Conservation (phyloP, 2,797 vertebrate genomes). For the Rhadinocentrus ornatus region DNA sequence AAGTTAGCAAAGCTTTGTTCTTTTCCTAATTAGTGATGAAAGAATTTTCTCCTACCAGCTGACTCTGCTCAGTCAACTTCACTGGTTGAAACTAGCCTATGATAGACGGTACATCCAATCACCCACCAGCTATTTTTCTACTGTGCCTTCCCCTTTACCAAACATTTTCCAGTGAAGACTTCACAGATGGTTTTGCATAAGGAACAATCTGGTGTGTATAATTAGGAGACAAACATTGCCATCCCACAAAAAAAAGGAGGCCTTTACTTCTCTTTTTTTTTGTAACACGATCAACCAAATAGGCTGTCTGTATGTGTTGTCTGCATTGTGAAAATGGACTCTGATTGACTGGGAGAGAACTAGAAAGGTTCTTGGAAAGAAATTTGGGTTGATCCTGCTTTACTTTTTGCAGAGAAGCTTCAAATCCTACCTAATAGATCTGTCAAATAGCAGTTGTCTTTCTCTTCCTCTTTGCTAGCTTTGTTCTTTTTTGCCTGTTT, state of each 20-base stretch:
- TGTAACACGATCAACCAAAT: not conserved
- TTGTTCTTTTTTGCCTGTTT: slow-evolving; percentile 27
- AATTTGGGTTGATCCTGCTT: slow-evolving; percentile 32
- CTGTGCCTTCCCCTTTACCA: not conserved
- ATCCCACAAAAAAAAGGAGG: not conserved
- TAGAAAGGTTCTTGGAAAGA: slow-evolving; percentile 12
- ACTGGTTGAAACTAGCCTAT: not conserved
- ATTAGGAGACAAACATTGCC: not conserved
- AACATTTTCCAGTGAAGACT: not conserved
- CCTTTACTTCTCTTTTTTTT: not conserved
- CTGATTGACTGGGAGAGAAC: slow-evolving; percentile 1
- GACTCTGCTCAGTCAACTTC: not conserved
- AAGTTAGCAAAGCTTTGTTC: not conserved
- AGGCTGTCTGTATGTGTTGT: not conserved
- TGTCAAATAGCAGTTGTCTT: slow-evolving; percentile 45
- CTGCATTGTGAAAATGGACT: not conserved
- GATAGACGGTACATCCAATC: not conserved
- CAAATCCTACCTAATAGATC: slow-evolving; percentile 56
- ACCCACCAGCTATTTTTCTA: not conserved
- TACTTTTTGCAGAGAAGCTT: slow-evolving; percentile 28
- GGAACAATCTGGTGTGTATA: slow-evolving; percentile 6
- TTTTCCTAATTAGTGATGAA: not conserved
- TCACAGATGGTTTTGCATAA: not conserved
- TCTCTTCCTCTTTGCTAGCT: not conserved
- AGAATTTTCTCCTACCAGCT: not conserved